Evolutionary conservation across 1,140 invertebrate species (phyloP), one percentile per base, ranked within the genome.

Genomic region (Capitella teleta): DNA sequence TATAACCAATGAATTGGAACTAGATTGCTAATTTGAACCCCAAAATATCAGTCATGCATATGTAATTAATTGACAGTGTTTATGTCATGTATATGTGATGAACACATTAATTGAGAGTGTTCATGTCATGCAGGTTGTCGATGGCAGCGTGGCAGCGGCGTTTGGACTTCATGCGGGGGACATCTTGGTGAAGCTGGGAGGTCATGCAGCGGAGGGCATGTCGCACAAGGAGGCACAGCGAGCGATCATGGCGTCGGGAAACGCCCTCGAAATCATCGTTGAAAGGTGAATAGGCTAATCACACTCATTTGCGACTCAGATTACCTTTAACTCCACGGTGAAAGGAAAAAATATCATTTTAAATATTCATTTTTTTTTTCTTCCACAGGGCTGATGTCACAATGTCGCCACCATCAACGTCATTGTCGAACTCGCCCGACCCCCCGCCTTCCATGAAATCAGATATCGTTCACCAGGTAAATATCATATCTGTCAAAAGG

Each of bases 241-340:
- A 5, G 45, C 45, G 18, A 47, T 47, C 6, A 18, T 28, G 1
- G 26, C 16, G 28, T 16, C 30, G 14, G 45, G 45, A 1, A 32
- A 47, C 26, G 30, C 28, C 16, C 28, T 47, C 2, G 45, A 47
- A 24, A 47, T 47, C 28, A 30, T 47, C 28, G 45, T 47, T 2
- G 45, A 30, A 16, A 47, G 45, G 45, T 47, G 8, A 5, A 16
- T 43, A 43, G 2, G 23, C 25, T n/a, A 37, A 37, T 3, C 21
- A 37, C n/a, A n/a, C n/a, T n/a, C n/a, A n/a, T n/a, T n/a, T n/a
- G n/a, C n/a, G n/a, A n/a, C n/a, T n/a, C n/a, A n/a, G n/a, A n/a
- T n/a, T n/a, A n/a, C n/a, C n/a, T n/a, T n/a, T n/a, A n/a, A n/a
- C n/a, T n/a, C n/a, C n/a, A n/a, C n/a, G n/a, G n/a, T n/a, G n/a